A percentile compares a stretch with the other conserved stretches of the same genome.
Evolutionary conservation across 2,888 invertebrate species (phyloP).

Genomic region (Brenthis ino): DNA sequence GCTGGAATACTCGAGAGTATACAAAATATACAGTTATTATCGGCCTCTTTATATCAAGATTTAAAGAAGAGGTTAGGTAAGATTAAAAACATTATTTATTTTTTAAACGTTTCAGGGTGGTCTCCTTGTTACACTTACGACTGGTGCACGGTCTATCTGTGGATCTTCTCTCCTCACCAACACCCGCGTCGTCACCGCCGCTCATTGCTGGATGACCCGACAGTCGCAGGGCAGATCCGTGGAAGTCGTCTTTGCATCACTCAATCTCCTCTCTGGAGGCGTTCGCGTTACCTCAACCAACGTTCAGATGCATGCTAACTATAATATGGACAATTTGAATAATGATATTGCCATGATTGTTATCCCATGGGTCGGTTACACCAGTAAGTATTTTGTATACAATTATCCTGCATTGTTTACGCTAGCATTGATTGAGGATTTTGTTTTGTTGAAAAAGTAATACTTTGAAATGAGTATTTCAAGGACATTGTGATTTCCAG

Average conservation of each 20-base stretch:
- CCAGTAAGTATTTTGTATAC: slow-evolving; percentile 37
- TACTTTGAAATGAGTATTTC: background rate
- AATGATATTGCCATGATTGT: slow-evolving; percentile 50
- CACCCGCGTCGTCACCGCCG: background rate
- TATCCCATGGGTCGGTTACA: slow-evolving; percentile 37
- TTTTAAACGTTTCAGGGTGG: no score
- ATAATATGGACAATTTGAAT: slow-evolving; percentile 41
- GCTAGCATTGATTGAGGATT: background rate
- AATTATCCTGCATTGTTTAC: no score
- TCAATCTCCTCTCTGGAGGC: slow-evolving; percentile 44
- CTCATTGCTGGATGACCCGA: no score
- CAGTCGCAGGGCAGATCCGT: background rate
- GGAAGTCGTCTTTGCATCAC: no score
- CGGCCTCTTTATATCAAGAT: no score
- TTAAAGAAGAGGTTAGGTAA: no score
- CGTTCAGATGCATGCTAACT: slow-evolving; percentile 46
- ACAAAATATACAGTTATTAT: no score
- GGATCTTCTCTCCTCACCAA: no score
- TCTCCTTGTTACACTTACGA: no score
- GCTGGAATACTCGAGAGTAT: no score
- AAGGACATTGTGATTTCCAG: slow-evolving; percentile 4
- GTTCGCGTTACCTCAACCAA: slow-evolving; percentile 41
- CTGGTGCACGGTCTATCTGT: no score
- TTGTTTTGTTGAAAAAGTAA: background rate
- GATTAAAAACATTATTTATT: no score